These are phyloP conservation scores for Drosophila grimshawi DNA, from an alignment of 1,140 invertebrate species.

Conservation along the genomic window DNA sequence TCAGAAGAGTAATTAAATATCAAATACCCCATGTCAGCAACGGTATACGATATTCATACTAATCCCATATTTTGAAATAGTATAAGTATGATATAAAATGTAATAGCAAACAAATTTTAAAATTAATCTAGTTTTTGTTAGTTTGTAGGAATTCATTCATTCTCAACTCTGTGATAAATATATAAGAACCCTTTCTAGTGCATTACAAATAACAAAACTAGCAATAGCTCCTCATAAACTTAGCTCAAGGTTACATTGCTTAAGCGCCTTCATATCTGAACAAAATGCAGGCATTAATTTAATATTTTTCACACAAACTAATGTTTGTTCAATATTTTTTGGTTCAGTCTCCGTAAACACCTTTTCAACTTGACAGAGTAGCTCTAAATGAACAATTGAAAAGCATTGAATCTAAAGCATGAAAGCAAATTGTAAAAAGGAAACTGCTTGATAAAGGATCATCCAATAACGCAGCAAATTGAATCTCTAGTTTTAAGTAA, in stretches of 20 bases:
- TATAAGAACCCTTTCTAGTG: too few species aligned
- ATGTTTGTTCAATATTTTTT: neutral
- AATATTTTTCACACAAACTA: conserved; percentile 1
- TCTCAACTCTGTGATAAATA: too few species aligned
- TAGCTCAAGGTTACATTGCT: neutral
- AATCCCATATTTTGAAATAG: too few species aligned
- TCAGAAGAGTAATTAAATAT: neutral
- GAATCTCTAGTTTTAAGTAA: conserved; percentile 33
- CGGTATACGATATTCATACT: too few species aligned
- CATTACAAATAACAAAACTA: neutral
- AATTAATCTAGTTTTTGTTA: too few species aligned
- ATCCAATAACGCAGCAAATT: conserved; percentile 28
- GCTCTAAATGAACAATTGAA: conserved; percentile 43
- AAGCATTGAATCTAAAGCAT: conserved; percentile 60
- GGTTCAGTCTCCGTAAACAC: neutral
- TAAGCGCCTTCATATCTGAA: neutral
- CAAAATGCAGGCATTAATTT: neutral
- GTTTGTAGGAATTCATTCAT: too few species aligned
- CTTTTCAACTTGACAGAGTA: neutral
- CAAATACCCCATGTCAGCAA: neutral
- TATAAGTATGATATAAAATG: too few species aligned
- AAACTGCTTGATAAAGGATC: conserved; percentile 40
- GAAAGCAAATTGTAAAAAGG: conserved; percentile 50
- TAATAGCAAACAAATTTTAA: too few species aligned
- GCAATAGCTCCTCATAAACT: neutral